phyloP scores from a whole-genome alignment of 2,113 vertebrate species.

The Perognathus longimembris region DNA sequence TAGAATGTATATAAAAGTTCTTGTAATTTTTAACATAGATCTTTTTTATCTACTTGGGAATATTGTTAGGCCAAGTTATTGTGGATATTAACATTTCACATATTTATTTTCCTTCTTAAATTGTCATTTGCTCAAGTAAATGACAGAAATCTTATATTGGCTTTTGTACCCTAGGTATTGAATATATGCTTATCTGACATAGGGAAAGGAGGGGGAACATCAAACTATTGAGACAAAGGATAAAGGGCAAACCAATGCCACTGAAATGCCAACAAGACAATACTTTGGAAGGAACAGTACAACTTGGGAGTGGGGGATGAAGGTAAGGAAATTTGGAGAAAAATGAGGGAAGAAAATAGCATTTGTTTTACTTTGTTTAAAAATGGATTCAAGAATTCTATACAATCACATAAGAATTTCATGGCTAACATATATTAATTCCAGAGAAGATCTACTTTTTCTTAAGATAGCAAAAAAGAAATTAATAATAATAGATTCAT shows the following conservation, averaged over 20 bases:
- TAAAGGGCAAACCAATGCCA: too few species aligned
- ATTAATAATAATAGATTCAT: constrained; percentile 55
- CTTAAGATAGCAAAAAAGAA: constrained; percentile 61
- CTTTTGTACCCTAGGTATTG: too few species aligned
- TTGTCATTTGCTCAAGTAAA: constrained; percentile 22
- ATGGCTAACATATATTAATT: not conserved
- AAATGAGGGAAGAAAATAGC: too few species aligned
- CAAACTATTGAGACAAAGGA: too few species aligned
- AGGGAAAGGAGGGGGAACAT: too few species aligned
- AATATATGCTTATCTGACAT: too few species aligned
- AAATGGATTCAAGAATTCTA: constrained; percentile 19
- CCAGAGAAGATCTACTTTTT: constrained; percentile 16
- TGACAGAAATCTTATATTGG: not conserved
- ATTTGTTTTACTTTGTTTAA: constrained; percentile 13
- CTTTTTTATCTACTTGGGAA: not conserved
- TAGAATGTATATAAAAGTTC: not conserved
- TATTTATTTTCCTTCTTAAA: constrained; percentile 25
- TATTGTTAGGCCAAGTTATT: rapidly evolving
- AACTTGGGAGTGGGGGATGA: too few species aligned
- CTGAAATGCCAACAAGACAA: too few species aligned
- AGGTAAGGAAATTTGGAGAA: too few species aligned
- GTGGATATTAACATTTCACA: not conserved
- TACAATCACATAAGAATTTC: not conserved
- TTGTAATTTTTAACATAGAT: not conserved
- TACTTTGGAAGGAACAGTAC: too few species aligned